A percentile compares a stretch with the other conserved stretches of the same genome.
phyloP scores from a whole-genome alignment of 37 sponge, comb jelly and placozoan genomes.

The Corticium candelabrum region DNA sequence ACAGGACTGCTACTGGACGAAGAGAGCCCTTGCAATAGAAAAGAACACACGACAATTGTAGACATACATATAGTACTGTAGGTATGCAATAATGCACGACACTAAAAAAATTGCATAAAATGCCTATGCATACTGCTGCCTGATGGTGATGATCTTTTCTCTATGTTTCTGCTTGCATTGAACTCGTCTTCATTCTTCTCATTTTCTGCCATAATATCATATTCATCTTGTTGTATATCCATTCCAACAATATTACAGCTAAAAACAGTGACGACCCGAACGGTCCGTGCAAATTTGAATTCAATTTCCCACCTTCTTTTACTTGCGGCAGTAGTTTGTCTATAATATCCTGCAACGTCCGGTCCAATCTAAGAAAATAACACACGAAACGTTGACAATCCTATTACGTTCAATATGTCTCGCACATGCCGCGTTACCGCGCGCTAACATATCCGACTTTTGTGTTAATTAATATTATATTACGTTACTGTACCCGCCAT shows the following conservation, averaged over 20 bases:
- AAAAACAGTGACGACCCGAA: too few species aligned
- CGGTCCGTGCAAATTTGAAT: too few species aligned
- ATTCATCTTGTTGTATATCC: background rate
- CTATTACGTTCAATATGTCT: too few species aligned
- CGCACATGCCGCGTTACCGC: too few species aligned
- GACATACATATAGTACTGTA: too few species aligned
- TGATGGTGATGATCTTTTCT: background rate
- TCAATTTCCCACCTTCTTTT: background rate
- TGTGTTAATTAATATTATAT: too few species aligned
- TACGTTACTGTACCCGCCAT: too few species aligned
- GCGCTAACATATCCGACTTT: too few species aligned
- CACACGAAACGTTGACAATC: too few species aligned
- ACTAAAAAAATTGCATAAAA: too few species aligned
- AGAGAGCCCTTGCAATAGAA: background rate
- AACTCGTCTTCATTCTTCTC: background rate
- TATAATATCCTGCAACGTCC: background rate
- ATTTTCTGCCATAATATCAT: background rate
- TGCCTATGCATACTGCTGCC: background rate
- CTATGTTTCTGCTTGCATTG: background rate
- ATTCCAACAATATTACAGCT: background rate
- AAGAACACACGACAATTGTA: background rate
- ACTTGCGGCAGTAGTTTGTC: slow-evolving; percentile 2
- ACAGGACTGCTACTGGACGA: background rate
- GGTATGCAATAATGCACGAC: too few species aligned
- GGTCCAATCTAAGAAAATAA: background rate